A percentile compares a stretch with the other conserved stretches of the same genome.
These are phyloP conservation scores for Heliconius nattereri DNA, from an alignment of 1,140 invertebrate species.

Conservation along the genomic window DNA sequence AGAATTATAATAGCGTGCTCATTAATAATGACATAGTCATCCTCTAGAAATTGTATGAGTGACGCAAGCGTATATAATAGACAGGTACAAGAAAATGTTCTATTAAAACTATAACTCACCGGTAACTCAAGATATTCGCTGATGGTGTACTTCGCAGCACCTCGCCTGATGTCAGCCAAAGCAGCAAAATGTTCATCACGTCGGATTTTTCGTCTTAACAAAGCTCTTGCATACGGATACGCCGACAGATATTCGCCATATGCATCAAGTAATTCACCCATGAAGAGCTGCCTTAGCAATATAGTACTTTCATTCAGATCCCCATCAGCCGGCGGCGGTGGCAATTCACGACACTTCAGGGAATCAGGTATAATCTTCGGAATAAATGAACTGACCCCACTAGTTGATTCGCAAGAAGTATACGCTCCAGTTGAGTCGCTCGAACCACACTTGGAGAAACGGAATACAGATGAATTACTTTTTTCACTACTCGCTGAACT, in stretches of 20 bases:
- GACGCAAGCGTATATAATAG: too few species aligned
- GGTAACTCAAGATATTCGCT: constrained; percentile 76
- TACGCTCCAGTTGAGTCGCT: constrained; percentile 72
- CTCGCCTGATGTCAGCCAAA: constrained; percentile 72
- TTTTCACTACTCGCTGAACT: constrained; percentile 74
- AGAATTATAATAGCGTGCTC: not conserved
- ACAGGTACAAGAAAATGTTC: too few species aligned
- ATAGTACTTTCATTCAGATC: constrained; percentile 71
- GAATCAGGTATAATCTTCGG: constrained; percentile 63
- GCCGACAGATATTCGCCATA: constrained; percentile 74
- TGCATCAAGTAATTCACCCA: constrained; percentile 75
- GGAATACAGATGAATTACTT: constrained; percentile 74
- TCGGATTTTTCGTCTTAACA: constrained; percentile 68
- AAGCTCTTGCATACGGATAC: constrained; percentile 69
- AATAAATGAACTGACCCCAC: constrained; percentile 66
- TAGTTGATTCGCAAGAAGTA: constrained; percentile 73
- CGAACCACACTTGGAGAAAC: constrained; percentile 76
- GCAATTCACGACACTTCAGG: constrained; percentile 65
- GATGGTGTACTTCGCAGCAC: constrained; percentile 75
- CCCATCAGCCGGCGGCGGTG: constrained; percentile 57
- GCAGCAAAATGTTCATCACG: constrained; percentile 77
- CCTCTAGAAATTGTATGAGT: not conserved
- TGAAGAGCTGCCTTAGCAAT: constrained; percentile 75
- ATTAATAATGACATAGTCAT: not conserved
- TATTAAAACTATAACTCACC: constrained; percentile 58